Evolutionary conservation across 2,888 invertebrate species (phyloP).

Genomic region (Synanthedon andrenaeformis): DNA sequence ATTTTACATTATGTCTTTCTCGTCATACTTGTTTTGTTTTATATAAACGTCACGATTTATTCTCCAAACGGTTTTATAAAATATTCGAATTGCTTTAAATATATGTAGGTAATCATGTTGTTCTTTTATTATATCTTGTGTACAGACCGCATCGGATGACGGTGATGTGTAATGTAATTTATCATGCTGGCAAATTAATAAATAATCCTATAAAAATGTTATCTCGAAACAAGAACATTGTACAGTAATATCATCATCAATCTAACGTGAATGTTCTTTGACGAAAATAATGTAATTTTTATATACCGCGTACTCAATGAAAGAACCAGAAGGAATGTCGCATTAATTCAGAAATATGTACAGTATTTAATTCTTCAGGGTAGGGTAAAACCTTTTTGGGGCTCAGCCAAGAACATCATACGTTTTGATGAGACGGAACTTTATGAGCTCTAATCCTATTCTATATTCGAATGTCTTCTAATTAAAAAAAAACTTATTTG

Average conservation of each 20-base stretch:
- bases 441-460: slow-evolving; percentile 3
- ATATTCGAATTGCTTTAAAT: too few relatives aligned
- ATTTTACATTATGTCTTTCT: too few relatives aligned
- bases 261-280: too few relatives aligned
- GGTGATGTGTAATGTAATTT: background rate
- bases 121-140: too few relatives aligned
- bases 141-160: background rate
- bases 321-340: too few relatives aligned
- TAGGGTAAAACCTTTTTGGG: slow-evolving; percentile 36
- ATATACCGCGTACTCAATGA: too few relatives aligned
- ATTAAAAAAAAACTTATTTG: too few relatives aligned
- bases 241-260: background rate
- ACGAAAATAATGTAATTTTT: background rate
- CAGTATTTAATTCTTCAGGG: slow-evolving; percentile 4
- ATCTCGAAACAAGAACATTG: background rate
- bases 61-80: too few relatives aligned
- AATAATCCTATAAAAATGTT: background rate
- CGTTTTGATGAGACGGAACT: slow-evolving; percentile 27
- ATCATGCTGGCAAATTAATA: background rate
- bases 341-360: too few relatives aligned
- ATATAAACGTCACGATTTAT: too few relatives aligned
- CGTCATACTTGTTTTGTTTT: too few relatives aligned
- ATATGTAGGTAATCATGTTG: too few relatives aligned
- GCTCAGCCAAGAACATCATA: slow-evolving; percentile 29
- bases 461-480: slow-evolving; percentile 1